These are phyloP conservation scores for Heliothis peltigera DNA, from an alignment of 2,888 invertebrate genomes.

Conservation along the genomic window DNA sequence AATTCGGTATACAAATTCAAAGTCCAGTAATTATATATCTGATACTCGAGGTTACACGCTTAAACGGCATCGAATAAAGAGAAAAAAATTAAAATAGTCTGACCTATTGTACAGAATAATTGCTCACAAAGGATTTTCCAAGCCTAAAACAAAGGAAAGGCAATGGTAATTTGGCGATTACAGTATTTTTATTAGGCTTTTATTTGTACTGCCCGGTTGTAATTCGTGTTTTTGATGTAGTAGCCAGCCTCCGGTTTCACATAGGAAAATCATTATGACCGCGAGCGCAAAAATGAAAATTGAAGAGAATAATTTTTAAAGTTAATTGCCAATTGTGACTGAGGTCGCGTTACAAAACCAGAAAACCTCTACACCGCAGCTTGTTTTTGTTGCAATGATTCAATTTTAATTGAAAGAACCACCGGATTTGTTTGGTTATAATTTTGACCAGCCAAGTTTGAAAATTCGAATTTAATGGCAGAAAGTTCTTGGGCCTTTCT, in stretches of 20 bases:
- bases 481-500: too few relatives aligned
- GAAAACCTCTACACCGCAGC: not conserved
- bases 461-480: too few relatives aligned
- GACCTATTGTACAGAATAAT: slow-evolving; percentile 23
- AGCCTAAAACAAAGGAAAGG: slow-evolving; percentile 29
- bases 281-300: slow-evolving; percentile 4
- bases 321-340: slow-evolving; percentile 5
- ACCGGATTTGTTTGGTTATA: not conserved
- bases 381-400: slow-evolving; percentile 13
- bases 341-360: not conserved
- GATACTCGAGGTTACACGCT: not conserved
- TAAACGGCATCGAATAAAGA: not conserved
- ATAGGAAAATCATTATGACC: not conserved
- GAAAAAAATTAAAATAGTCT: slow-evolving; percentile 4
- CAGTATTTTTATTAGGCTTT: slow-evolving; percentile 29
- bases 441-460: too few relatives aligned
- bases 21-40: slow-evolving; percentile 13
- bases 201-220: not conserved
- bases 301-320: slow-evolving; percentile 8
- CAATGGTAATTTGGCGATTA: slow-evolving; percentile 27
- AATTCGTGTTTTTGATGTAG: slow-evolving; percentile 3
- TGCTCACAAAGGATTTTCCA: slow-evolving; percentile 39
- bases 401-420: not conserved
- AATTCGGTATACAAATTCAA: not conserved
- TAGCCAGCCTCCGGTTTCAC: not conserved